Evolutionary conservation across 2,113 vertebrate genomes (phyloP).

Genomic region (Urocitellus parryii): DNA sequence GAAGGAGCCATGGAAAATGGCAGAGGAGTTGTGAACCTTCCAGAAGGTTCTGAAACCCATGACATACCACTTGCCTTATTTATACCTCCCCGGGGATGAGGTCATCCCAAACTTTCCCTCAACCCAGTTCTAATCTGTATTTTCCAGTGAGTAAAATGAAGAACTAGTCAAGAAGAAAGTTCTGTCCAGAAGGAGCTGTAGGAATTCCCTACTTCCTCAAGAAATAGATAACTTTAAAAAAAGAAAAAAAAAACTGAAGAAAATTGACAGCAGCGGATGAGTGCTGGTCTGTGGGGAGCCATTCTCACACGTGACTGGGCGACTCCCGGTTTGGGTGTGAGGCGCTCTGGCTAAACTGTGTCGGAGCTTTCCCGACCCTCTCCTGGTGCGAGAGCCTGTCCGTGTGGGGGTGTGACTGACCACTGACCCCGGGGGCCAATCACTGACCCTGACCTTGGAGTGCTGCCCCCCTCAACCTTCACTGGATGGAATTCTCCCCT

Average conservation of each 20-base stretch:
- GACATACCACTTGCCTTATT: background rate
- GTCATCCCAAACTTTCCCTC: background rate
- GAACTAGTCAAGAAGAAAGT: background rate
- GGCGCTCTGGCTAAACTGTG: too few relatives aligned
- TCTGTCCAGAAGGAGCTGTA: background rate
- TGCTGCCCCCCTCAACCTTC: too few relatives aligned
- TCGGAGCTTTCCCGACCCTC: too few relatives aligned
- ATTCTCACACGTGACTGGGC: too few relatives aligned
- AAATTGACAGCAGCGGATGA: background rate
- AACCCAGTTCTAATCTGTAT: background rate
- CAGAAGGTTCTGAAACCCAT: background rate
- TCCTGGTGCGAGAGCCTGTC: too few relatives aligned
- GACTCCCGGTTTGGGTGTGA: too few relatives aligned
- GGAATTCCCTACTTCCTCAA: background rate
- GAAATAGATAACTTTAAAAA: background rate
- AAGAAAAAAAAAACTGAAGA: too few relatives aligned
- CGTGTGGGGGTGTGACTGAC: too few relatives aligned
- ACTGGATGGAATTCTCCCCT: too few relatives aligned
- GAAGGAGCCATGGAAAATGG: fast-evolving
- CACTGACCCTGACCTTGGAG: too few relatives aligned
- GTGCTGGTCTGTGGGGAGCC: too few relatives aligned
- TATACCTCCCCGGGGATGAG: background rate
- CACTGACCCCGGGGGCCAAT: too few relatives aligned
- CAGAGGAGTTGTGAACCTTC: background rate
- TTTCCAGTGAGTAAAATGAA: background rate